These are phyloP conservation scores for Ophraella communa DNA, from an alignment of 2,888 invertebrate species.

Conservation along the genomic window DNA sequence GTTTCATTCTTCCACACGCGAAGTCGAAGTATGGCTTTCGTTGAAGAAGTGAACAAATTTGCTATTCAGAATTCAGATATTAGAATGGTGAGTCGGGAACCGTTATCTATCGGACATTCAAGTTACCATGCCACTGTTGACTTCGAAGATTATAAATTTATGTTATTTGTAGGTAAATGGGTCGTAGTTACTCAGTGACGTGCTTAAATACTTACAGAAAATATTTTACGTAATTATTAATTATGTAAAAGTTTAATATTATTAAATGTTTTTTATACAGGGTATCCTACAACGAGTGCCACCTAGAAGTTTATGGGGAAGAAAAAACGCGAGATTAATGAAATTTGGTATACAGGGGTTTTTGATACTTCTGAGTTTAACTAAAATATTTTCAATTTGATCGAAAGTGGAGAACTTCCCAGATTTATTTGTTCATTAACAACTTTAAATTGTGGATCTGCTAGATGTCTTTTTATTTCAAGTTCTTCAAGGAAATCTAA, in stretches of 20 bases:
- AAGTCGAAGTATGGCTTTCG: constrained; percentile 16
- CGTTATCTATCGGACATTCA: constrained; percentile 38
- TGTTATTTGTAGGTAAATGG: constrained; percentile 43
- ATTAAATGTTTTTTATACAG: neutral
- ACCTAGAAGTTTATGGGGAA: too few relatives aligned
- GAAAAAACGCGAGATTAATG: too few relatives aligned
- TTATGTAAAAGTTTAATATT: neutral
- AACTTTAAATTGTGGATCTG: too few relatives aligned
- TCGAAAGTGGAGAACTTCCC: too few relatives aligned
- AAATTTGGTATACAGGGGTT: too few relatives aligned
- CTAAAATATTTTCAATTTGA: too few relatives aligned
- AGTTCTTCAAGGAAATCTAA: too few relatives aligned
- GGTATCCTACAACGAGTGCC: too few relatives aligned
- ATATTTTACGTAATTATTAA: too few relatives aligned
- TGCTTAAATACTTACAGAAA: neutral
- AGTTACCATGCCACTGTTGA: constrained; percentile 1
- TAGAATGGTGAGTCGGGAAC: constrained; percentile 41
- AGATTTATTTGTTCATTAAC: too few relatives aligned
- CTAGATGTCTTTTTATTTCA: too few relatives aligned
- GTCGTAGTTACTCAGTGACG: constrained; percentile 22
- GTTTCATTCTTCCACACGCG: constrained; percentile 13
- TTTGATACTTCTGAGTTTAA: too few relatives aligned
- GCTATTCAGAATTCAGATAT: constrained; percentile 39
- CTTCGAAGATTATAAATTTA: constrained; percentile 38
- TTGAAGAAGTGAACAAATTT: constrained; percentile 38